Evolutionary conservation across 2,888 invertebrate genomes (phyloP), one percentile per base, ranked within the genome.

Genomic region (Netelia inedita): DNA sequence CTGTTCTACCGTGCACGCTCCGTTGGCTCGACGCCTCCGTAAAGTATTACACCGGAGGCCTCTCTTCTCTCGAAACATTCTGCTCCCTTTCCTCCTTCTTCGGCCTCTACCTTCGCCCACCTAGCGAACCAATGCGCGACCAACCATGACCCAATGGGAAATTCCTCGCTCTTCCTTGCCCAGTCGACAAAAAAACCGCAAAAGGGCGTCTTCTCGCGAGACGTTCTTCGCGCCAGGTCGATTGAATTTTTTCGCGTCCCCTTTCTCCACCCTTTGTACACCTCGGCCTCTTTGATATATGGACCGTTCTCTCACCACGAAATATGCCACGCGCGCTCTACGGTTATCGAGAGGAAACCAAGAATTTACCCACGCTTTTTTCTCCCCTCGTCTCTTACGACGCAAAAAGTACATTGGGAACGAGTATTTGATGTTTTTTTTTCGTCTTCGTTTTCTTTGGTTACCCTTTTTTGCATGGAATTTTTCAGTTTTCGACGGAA

Each of bases 1-100:
- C 75, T 75, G 75, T 79, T 75, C 71, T 50, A 55, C 41, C 16
- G n/a, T 41, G 19, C 68, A 50, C 46, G 46, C 72, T 43, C 53
- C 19, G 57, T 68, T 55, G 73, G 59, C 43, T 57, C 61, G 68
- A 65, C 23, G 50, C 61, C 61, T 43, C 43, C 35, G 59, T 46
- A 16, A 71, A 19, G 69, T 71, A 57, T 71, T 14, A 57, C 46
- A 46, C 46, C 28, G 11, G 10, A 46, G 28, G 55, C 35, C 69
- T 69, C 69, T 28, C 5, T 61, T 23, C n/a, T 14, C n/a, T 21
- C 2, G 21, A 69, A 69, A 69, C 53, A 53, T 50, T 16, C 46
- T 11, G 23, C 11, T 10, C 35, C 19, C 28, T 11, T 28, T 14
- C 9, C 1, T 71, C 57, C 11, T 28, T 28, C 28, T 28, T 6